Percentiles rank a stretch among this genome's conserved stretches.
phyloP scores from a whole-genome alignment of 2,888 invertebrate genomes.

The Lydus trimaculatus region DNA sequence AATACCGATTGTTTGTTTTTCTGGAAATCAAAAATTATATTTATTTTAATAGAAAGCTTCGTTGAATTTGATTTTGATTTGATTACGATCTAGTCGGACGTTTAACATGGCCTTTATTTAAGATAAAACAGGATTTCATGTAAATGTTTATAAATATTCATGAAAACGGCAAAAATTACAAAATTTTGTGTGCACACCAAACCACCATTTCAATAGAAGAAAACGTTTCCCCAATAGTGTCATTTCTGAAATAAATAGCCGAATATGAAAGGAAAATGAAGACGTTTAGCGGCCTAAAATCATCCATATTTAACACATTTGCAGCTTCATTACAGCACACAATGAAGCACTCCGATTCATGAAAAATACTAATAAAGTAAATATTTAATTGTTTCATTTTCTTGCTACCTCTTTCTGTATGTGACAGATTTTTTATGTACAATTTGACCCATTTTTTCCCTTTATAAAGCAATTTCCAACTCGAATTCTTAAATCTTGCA shows the following conservation, averaged over 20 bases:
- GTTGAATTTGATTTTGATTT: slow-evolving; percentile 9
- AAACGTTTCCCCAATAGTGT: neutral
- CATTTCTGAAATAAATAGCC: neutral
- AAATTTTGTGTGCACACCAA: neutral
- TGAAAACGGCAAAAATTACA: slow-evolving; percentile 1
- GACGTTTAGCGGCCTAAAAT: neutral
- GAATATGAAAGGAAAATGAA: neutral
- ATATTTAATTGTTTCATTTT: neutral
- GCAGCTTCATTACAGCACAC: neutral
- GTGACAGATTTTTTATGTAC: neutral
- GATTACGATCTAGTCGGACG: neutral
- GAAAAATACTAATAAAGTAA: neutral
- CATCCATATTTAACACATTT: neutral
- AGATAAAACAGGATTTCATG: slow-evolving; percentile 5
- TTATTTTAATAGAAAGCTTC: neutral
- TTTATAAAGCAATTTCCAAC: neutral
- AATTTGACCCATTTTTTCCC: neutral
- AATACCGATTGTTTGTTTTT: slow-evolving; percentile 14
- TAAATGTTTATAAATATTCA: slow-evolving; percentile 15
- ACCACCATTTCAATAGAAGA: neutral
- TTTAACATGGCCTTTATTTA: neutral
- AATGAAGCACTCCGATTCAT: neutral
- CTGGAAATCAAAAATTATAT: neutral
- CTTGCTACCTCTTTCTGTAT: neutral
- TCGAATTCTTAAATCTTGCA: neutral